Evolutionary conservation across 1,140 invertebrate genomes (phyloP).

Genomic region (Macrobrachium rosenbergii): DNA sequence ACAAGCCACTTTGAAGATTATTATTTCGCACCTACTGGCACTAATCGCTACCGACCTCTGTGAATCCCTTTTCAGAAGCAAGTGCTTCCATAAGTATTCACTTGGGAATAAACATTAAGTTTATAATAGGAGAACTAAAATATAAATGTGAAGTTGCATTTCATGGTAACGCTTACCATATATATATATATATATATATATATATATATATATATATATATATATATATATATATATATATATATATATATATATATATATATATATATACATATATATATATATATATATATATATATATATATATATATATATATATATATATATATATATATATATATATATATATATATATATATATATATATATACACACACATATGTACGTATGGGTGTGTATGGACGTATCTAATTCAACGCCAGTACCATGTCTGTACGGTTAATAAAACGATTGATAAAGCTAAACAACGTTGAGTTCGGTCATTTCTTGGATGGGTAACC

Average conservation of each 20-base stretch:
- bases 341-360: not conserved
- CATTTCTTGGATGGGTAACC: too few relatives aligned
- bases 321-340: slow-evolving; percentile 17
- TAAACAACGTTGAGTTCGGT: too few relatives aligned
- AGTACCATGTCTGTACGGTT: not conserved
- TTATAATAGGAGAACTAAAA: too few relatives aligned
- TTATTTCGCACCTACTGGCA: too few relatives aligned
- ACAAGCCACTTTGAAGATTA: too few relatives aligned
- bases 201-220: not conserved
- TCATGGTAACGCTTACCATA: too few relatives aligned
- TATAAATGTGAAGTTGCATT: too few relatives aligned
- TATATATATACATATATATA: not conserved
- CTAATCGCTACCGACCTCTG: too few relatives aligned
- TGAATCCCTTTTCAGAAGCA: too few relatives aligned
- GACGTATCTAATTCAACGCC: not conserved
- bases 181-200: not conserved
- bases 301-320: slow-evolving; percentile 11
- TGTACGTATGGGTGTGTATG: slow-evolving; percentile 2
- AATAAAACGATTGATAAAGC: too few relatives aligned
- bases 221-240: not conserved
- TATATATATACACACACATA: not conserved
- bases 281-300: not conserved
- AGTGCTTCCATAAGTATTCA: too few relatives aligned
- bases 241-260: not conserved
- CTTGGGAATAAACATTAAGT: too few relatives aligned